A percentile compares a stretch with the other conserved stretches of the same genome.
phyloP scores from a whole-genome alignment of 2,113 vertebrate species.

The Aleadryas rufinucha region DNA sequence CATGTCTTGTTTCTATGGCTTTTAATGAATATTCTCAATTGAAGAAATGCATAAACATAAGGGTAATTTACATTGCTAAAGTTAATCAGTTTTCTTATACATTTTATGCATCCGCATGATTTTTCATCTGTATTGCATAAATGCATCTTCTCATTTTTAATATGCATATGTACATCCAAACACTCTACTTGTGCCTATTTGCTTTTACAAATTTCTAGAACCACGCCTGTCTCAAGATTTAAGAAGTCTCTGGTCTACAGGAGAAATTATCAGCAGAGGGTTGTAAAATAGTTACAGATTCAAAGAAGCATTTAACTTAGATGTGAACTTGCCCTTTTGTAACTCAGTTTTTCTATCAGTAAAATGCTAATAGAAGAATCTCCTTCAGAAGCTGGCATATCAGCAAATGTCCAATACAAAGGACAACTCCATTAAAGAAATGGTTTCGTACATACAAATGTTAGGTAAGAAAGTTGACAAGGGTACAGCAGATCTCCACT shows the following conservation, averaged over 20 bases:
- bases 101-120: conserved; percentile 55
- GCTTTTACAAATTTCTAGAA: conserved; percentile 6
- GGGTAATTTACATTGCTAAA: conserved; percentile 66
- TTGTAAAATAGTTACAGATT: not conserved
- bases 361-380: not conserved
- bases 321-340: conserved; percentile 11
- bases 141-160: conserved; percentile 2
- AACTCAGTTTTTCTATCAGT: conserved; percentile 14
- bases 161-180: conserved; percentile 4
- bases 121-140: conserved; percentile 58
- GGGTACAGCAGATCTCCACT: not conserved
- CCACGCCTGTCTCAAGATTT: not conserved
- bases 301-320: not conserved
- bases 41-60: conserved; percentile 66
- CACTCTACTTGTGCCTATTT: not conserved
- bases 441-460: not conserved
- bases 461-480: conserved; percentile 2
- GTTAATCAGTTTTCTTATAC: conserved; percentile 64
- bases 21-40: conserved; percentile 64
- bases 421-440: conserved; percentile 40
- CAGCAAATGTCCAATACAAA: conserved; percentile 29
- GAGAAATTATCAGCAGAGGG: not conserved
- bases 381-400: conserved; percentile 11
- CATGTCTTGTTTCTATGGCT: conserved; percentile 22
- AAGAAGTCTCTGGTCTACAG: not conserved